These are phyloP conservation scores for Taphrorychus bicolor DNA, from an alignment of 2,888 invertebrate species.

Conservation along the genomic window DNA sequence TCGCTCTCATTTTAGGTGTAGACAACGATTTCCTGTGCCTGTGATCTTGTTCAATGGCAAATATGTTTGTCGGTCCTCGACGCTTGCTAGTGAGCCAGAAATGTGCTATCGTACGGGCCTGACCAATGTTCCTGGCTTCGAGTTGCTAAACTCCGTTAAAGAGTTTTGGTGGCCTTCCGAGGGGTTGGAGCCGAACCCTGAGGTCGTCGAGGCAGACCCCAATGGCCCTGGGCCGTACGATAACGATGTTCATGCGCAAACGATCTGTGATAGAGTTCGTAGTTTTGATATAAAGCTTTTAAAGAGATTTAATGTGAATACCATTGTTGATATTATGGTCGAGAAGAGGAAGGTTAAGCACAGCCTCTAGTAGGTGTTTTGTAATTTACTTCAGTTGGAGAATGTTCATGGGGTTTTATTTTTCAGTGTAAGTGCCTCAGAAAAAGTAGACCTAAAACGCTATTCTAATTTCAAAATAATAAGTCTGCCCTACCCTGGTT, in stretches of 20 bases:
- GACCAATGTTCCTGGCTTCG: slow-evolving; percentile 15
- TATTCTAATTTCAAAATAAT: slow-evolving; percentile 76
- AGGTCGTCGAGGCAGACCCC: slow-evolving; percentile 21
- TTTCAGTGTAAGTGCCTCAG: slow-evolving; percentile 78
- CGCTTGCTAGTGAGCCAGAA: slow-evolving; percentile 76
- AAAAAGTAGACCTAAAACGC: slow-evolving; percentile 81
- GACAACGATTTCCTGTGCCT: slow-evolving; percentile 78
- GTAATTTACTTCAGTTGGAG: not conserved
- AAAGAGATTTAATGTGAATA: slow-evolving; percentile 72
- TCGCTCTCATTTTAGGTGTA: slow-evolving; percentile 62
- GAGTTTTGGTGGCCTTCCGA: slow-evolving; percentile 54
- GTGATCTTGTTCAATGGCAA: slow-evolving; percentile 79
- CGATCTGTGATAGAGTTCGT: slow-evolving; percentile 68
- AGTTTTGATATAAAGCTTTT: slow-evolving; percentile 74
- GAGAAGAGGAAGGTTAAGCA: slow-evolving; percentile 85
- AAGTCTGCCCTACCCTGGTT: slow-evolving; percentile 82
- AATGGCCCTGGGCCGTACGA: slow-evolving; percentile 29
- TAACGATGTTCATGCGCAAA: slow-evolving; percentile 18
- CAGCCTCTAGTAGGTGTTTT: slow-evolving; percentile 72
- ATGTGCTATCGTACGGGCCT: slow-evolving; percentile 72
- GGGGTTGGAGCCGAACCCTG: slow-evolving; percentile 19
- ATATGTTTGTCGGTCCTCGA: slow-evolving; percentile 76
- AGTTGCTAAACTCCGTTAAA: slow-evolving; percentile 56
- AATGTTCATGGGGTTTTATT: slow-evolving; percentile 3
- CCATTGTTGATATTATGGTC: slow-evolving; percentile 84